These are phyloP conservation scores for Coccyzus lansbergi DNA, from an alignment of 2,797 vertebrate genomes.

Conservation along the genomic window DNA sequence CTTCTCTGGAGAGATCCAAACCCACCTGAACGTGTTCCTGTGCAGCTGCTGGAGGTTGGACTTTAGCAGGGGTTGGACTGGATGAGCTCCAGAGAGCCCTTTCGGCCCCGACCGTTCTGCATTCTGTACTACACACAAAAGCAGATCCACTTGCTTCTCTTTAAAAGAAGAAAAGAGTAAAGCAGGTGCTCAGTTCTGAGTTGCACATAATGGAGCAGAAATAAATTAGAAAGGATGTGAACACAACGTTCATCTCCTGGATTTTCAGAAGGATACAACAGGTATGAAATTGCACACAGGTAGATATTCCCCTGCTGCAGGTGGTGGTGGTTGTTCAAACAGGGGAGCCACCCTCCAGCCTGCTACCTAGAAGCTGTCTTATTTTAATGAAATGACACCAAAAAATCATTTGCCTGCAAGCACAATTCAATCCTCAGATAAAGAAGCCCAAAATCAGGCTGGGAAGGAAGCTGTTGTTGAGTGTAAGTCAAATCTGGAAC, in stretches of 20 bases:
- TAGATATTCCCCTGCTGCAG: not conserved
- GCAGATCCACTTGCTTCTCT: not conserved
- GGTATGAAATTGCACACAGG: not conserved
- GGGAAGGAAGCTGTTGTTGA: not conserved
- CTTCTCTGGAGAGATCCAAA: no score
- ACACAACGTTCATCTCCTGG: not conserved
- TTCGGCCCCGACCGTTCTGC: no score
- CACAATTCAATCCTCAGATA: not conserved
- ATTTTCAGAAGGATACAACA: not conserved
- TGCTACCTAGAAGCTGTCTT: not conserved
- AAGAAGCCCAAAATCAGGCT: not conserved
- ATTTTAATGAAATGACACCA: not conserved
- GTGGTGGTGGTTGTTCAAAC: not conserved
- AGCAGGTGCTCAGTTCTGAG: not conserved
- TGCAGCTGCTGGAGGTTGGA: no score
- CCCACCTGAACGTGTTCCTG: no score
- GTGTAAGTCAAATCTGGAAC: not conserved
- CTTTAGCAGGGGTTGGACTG: no score
- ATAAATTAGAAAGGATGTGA: not conserved
- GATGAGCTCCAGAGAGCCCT: no score
- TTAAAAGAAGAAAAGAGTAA: not conserved
- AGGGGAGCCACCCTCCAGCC: constrained; percentile 45
- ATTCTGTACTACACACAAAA: not conserved
- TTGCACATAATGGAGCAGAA: not conserved
- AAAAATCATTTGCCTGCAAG: not conserved